A percentile compares a stretch with the other conserved stretches of the same genome.
phyloP scores from a whole-genome alignment of 2,797 vertebrate genomes.

The Setipinna tenuifilis region DNA sequence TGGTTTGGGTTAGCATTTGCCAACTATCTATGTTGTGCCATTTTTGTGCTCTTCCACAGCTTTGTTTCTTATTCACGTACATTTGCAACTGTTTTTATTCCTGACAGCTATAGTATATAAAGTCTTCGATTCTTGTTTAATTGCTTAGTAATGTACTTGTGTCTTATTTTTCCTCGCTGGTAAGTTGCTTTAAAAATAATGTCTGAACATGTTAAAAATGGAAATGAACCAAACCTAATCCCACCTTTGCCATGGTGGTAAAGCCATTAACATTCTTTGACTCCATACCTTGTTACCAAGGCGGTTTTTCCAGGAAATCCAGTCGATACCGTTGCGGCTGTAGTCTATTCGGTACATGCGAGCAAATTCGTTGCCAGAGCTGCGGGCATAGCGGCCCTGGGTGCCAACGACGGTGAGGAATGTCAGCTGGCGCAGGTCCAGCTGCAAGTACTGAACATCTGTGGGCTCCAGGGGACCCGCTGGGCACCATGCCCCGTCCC shows the following conservation, averaged over 20 bases:
- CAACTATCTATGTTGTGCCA: no score
- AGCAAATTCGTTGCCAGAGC: constrained; percentile 85
- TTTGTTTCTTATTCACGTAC: no score
- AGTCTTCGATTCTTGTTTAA: not conserved
- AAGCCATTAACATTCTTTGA: not conserved
- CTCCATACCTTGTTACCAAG: constrained; percentile 76
- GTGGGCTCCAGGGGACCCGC: constrained; percentile 80
- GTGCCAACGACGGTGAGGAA: constrained; percentile 89
- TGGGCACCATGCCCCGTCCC: constrained; percentile 89
- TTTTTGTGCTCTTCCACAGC: no score
- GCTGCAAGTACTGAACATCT: constrained; percentile 86
- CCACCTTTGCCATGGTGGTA: not conserved
- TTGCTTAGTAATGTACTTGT: not conserved
- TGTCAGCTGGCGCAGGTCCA: constrained; percentile 83
- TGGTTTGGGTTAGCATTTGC: no score
- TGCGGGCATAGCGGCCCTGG: constrained; percentile 85
- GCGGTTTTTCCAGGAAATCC: constrained; percentile 86
- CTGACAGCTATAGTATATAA: no score
- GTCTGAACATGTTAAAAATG: not conserved
- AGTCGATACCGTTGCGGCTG: constrained; percentile 84
- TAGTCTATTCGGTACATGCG: constrained; percentile 86
- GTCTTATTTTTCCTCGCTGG: no score
- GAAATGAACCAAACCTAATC: not conserved
- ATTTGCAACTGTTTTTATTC: no score
- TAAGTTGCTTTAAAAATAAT: not conserved